Conservation (phyloP, 2,888 invertebrate species). For the Microctonus hyperodae region DNA sequence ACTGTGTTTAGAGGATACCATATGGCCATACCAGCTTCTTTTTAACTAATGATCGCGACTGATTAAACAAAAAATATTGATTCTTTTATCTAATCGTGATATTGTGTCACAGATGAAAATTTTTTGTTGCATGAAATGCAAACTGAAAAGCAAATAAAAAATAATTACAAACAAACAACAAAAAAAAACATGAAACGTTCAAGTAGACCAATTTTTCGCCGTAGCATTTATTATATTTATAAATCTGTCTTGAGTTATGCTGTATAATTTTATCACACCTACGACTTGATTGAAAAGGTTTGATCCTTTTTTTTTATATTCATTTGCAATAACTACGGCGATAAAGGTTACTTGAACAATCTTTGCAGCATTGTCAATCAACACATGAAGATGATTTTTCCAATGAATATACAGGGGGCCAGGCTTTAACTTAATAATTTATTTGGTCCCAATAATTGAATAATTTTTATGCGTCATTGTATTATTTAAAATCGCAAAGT, state of each 20-base stretch:
- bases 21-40: slow-evolving; percentile 61
- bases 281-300: not conserved
- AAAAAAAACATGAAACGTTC: not conserved
- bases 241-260: not conserved
- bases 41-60: slow-evolving; percentile 46
- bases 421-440: not conserved
- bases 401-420: not conserved
- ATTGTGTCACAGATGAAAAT: slow-evolving; percentile 49
- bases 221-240: not conserved
- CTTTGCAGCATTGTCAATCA: slow-evolving; percentile 1
- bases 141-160: not conserved
- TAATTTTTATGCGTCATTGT: slow-evolving; percentile 51
- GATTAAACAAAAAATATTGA: slow-evolving; percentile 34
- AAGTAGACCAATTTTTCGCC: slow-evolving; percentile 14
- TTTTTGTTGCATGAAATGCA: slow-evolving; percentile 47
- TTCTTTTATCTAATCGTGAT: slow-evolving; percentile 27
- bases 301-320: not conserved
- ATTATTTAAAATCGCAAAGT: slow-evolving; percentile 45
- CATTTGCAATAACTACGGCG: slow-evolving; percentile 1
- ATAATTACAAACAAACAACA: not conserved
- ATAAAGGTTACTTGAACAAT: slow-evolving; percentile 15
- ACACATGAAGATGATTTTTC: slow-evolving; percentile 1
- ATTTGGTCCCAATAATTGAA: not conserved
- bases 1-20: slow-evolving; percentile 64
- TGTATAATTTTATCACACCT: not conserved